Evolutionary conservation across 2,113 vertebrate genomes (phyloP).

Genomic region (Epinephelus lanceolatus): DNA sequence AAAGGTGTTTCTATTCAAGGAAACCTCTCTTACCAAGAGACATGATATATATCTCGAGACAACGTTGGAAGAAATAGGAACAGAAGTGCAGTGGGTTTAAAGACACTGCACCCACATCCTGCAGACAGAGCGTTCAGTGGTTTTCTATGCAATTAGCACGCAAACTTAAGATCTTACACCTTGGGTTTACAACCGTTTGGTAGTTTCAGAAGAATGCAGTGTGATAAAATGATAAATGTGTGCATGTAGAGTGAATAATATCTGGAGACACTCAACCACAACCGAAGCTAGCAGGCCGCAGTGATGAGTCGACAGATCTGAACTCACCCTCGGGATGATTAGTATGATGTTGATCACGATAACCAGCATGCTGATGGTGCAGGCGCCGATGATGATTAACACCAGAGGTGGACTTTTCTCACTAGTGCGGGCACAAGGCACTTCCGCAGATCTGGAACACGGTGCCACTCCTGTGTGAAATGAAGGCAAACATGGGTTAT

Average conservation of each 20-base stretch:
- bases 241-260: too few relatives aligned
- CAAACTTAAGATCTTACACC: not conserved
- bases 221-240: not conserved
- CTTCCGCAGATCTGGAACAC: not conserved
- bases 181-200: not conserved
- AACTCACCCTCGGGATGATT: slow-evolving; percentile 33
- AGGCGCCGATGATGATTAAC: not conserved
- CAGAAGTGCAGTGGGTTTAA: not conserved
- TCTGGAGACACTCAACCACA: not conserved
- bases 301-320: not conserved
- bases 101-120: not conserved
- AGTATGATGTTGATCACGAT: slow-evolving; percentile 13
- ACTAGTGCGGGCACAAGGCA: fast-evolving
- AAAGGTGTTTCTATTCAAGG: not conserved
- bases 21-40: not conserved
- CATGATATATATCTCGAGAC: not conserved
- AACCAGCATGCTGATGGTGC: not conserved
- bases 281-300: not conserved
- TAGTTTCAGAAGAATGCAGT: not conserved
- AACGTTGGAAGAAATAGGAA: not conserved
- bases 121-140: not conserved
- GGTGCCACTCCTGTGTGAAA: not conserved
- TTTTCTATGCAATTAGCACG: too few relatives aligned
- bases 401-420: not conserved
- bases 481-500: not conserved